phyloP scores from a whole-genome alignment of 2,113 vertebrate genomes.

The Myocastor coypus region DNA sequence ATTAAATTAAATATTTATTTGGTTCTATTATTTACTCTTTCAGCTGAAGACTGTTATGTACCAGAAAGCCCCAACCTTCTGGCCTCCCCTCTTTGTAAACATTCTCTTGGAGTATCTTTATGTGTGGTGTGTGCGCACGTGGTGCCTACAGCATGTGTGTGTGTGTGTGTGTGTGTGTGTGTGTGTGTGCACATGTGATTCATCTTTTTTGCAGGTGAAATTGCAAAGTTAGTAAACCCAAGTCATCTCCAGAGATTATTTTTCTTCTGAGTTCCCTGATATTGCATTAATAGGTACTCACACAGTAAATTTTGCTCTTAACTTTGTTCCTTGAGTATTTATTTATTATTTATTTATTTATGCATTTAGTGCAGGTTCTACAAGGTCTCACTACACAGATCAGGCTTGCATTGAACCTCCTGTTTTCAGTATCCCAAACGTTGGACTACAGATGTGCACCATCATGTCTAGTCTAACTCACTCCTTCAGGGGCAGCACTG shows the following conservation, averaged over 20 bases:
- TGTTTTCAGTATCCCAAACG: too few species aligned
- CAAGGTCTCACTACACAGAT: too few species aligned
- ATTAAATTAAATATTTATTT: neutral
- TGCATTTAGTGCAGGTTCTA: too few species aligned
- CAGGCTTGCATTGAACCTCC: too few species aligned
- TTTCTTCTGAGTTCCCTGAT: neutral
- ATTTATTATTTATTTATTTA: too few species aligned
- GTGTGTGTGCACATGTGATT: too few species aligned
- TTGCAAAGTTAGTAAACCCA: neutral
- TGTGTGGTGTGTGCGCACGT: neutral
- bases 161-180: neutral
- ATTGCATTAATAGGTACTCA: neutral
- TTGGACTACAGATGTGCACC: too few species aligned
- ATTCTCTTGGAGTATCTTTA: neutral
- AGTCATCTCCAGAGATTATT: neutral
- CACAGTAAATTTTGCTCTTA: neutral
- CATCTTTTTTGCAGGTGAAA: slow-evolving; percentile 6
- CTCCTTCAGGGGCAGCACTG: too few species aligned
- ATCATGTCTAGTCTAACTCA: too few species aligned
- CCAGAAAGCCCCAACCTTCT: neutral
- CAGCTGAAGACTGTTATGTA: neutral
- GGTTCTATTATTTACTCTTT: neutral
- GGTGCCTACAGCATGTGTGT: neutral
- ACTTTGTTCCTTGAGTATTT: neutral
- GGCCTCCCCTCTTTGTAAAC: neutral